Conservation (phyloP, 2,797 vertebrate genomes). For the Tenualosa ilisha region DNA sequence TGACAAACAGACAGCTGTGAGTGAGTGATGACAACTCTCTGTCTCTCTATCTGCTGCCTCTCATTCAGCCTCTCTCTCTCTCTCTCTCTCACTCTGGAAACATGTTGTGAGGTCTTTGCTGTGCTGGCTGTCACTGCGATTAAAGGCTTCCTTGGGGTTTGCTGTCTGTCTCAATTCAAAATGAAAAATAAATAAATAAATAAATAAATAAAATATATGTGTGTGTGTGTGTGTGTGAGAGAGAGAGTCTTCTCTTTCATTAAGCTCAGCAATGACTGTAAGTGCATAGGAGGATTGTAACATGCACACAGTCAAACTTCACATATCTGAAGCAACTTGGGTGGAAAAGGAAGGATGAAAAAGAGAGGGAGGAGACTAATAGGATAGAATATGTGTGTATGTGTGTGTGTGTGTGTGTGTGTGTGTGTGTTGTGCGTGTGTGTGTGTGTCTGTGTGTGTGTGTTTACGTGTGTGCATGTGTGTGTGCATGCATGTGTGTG, state of each 20-base stretch:
- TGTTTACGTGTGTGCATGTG: not conserved
- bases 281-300: not conserved
- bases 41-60: not conserved
- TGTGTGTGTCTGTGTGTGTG: not conserved
- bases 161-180: not conserved
- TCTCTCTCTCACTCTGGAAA: slow-evolving; percentile 7
- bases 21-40: slow-evolving; percentile 24
- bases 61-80: not conserved
- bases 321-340: not conserved
- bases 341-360: not conserved
- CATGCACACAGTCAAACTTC: not conserved
- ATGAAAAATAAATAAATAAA: not conserved
- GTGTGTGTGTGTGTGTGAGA: not conserved
- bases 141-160: not conserved
- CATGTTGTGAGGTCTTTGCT: not conserved
- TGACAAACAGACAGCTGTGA: slow-evolving; percentile 5
- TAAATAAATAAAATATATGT: not conserved
- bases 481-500: not conserved
- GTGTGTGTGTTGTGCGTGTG: not conserved
- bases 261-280: not conserved
- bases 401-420: not conserved
- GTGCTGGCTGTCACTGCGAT: not conserved
- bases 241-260: not conserved
- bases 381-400: not conserved
- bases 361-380: not conserved